These are phyloP conservation scores for Nysson spinosus DNA, from an alignment of 2,888 invertebrate species.

Conservation along the genomic window DNA sequence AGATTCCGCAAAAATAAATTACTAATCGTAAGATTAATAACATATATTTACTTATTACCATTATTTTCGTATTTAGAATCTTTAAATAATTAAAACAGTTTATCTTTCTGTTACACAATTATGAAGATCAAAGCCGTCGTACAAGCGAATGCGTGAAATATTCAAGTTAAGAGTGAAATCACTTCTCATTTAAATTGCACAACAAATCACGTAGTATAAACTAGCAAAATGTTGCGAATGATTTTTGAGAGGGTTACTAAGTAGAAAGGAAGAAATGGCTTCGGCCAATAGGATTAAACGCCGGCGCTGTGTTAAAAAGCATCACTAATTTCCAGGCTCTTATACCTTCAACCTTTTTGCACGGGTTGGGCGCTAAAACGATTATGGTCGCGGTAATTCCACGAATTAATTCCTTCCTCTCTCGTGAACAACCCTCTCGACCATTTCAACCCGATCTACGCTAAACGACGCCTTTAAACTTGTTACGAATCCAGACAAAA, in stretches of 20 bases:
- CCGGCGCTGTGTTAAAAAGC: conserved; percentile 55
- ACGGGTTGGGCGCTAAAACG: conserved; percentile 51
- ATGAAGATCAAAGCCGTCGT: too few species aligned
- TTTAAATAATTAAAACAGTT: too few species aligned
- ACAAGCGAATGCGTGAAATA: too few species aligned
- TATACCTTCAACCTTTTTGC: conserved; percentile 53
- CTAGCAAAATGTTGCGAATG: conserved; percentile 2
- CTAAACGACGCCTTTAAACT: not conserved
- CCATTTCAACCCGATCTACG: conserved; percentile 23
- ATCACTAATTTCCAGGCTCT: conserved; percentile 63
- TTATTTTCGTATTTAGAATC: too few species aligned
- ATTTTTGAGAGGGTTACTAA: conserved; percentile 27
- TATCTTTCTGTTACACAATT: too few species aligned
- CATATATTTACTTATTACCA: too few species aligned
- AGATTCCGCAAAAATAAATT: too few species aligned
- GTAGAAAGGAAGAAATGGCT: conserved; percentile 48
- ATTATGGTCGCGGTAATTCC: conserved; percentile 60
- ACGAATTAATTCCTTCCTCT: conserved; percentile 55
- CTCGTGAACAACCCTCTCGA: conserved; percentile 24
- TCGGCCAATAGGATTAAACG: conserved; percentile 57
- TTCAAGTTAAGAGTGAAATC: too few species aligned
- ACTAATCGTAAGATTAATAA: too few species aligned
- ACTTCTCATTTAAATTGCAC: too few species aligned
- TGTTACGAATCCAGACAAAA: conserved; percentile 12
- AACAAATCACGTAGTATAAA: too few species aligned